Base-by-base conservation (phyloP, 2,888 invertebrate genomes). In the Sarcophaga caerulescens region DNA sequence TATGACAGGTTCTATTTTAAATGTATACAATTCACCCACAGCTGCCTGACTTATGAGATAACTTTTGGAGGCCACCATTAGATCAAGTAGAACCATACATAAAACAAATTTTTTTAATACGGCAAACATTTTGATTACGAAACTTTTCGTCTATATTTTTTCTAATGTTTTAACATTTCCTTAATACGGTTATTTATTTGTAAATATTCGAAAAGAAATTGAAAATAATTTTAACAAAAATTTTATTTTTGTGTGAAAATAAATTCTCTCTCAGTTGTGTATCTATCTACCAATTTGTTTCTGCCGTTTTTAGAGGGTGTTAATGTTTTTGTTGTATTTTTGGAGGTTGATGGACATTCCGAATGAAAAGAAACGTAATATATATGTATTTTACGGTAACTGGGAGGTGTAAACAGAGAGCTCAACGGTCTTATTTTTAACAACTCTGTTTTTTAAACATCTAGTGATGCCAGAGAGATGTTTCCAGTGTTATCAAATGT, bases 1-100 rank as follows among this genome's bases (percentile, higher is more conserved):
- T 91, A 96, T 94, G 88, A 95, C 94, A 0, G 97, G 97, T 88
- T 96, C 96, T 90, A 97, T 95, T 88, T 95, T 95, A 91, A 97
- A 96, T 57, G 96, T 95, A 93, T 97, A 97, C 91, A 97, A 95
- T 94, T 97, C 96, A 0, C 96, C 92, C 23, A 92, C 92, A 73
- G 91, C 90, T n/a, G 93, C 91, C 69, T 91, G 90, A 47, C 92
- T 89, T 75, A 89, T 88, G 25, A 88, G 14, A 14, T 81, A 77
- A 35, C 75, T 25, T 35, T 57, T 75, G 23, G 81, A 81, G 25
- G 62, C 74, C 71, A 47, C 52, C 25, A 60, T n/a, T 19, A 78
- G 17, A 4, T 70, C 60, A 17, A 23, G 52, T 23, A 81, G 78
- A 8, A 19, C 57, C 77, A 45, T 66, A 19, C 21, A 81, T 19